Base-by-base conservation (phyloP, 1,140 invertebrate species). In the Aphelinus certus region DNA sequence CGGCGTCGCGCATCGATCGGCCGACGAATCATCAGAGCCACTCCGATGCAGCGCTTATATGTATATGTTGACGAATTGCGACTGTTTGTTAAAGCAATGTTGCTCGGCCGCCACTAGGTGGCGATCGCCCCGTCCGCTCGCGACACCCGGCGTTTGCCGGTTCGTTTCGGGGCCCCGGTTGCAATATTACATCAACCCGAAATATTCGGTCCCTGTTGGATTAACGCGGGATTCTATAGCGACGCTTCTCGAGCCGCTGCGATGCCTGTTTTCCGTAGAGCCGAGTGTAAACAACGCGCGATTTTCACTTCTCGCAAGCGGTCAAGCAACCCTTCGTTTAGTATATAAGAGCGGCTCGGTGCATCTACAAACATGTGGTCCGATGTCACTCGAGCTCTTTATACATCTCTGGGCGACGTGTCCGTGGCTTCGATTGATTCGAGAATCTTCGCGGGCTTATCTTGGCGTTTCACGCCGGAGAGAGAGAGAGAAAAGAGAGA, bases 401-500 rank as follows among this genome's bases (percentile, higher is more conserved):
- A 3, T 26, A 47, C 58, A 43, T 60, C 58, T 43, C 26, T 26
- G 26, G 26, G 26, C 26, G 26, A 26, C 26, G 26, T 26, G 26
- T 26, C 26, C 26, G 26, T 26, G 26, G 26, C 26, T 26, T 26
- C 26, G 26, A 26, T 26, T 26, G 26, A 26, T 26, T 26, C 3
- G 9, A 7, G 26, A 7, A 60, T 43, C 57, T n/a, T n/a, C 3
- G 42, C 4, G 10, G 7, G 7, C 2, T 3, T 43, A 7, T 65
- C 26, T 53, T 65, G 3, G 6, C 7, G 3, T 26, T 42, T 9
- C 7, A 26, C 3, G 7, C 46, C 51, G 62, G 7, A 2, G 65
- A 6, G 66, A 68, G 66, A 57, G 66, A 57, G 66, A 68, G 66
- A 68, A 68, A 10, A 61, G 9, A 61, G 4, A 65, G 46, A 68